Base-by-base conservation (phyloP, 2,888 invertebrate species). In the Synergus laeviventris region DNA sequence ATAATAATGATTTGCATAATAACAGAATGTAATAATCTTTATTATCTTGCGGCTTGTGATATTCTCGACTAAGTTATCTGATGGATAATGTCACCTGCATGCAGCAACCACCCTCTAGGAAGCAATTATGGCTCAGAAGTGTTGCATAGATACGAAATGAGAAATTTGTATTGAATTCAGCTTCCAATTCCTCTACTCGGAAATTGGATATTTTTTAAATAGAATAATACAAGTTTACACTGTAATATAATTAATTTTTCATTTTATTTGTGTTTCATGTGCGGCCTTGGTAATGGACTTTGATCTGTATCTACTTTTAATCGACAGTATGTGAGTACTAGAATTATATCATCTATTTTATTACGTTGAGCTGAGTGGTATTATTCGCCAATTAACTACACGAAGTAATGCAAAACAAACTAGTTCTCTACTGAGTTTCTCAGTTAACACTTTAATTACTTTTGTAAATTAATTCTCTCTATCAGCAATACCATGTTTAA, bases 211-310 rank as follows among this genome's bases (percentile, higher is more conserved):
- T 39, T 73, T 81, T 79, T 76, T 78, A 76, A 80, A 74, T 78
- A 77, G 76, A 61, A 31, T 78, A 79, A 78, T 79, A 80, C 74
- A 75, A 78, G 74, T 81, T 66, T 31, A 73, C 81, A 76, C 76
- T 45, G 75, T 77, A 21, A 18, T 80, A 76, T 79, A 77, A 77
- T 77, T 78, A 78, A 77, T 74, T 82, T 82, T 84, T 80, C 81
- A 83, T 83, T 84, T 82, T 82, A 84, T 87, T 83, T 70, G 3
- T 88, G 88, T 89, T 89, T 85, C 88, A 89, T 84, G 84, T 76
- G 73, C 78, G 80, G 84, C 79, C 80, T 75, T 76, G 76, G 78
- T 80, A 79, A 75, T 78, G 64, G 64, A 42, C 14, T 12, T 24
- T 1, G 21, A 64, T 62, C 36, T n/a, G n/a, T 18, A 62, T 62